Evolutionary conservation across 2,113 vertebrate species (phyloP).

Genomic region (Rallus limicola): DNA sequence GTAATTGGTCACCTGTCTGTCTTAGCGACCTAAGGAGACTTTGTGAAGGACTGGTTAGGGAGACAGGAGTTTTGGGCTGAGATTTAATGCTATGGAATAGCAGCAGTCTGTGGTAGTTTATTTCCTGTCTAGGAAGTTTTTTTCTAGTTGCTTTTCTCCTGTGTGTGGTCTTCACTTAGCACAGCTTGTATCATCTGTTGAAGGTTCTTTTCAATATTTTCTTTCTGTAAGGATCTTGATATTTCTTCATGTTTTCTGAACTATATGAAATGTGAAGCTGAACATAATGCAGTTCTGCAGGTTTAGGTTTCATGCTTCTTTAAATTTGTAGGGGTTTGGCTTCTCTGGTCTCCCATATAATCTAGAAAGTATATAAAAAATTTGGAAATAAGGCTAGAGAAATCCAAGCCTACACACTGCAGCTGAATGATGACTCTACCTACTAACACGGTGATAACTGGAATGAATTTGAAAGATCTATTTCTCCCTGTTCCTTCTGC

Average conservation of each 20-base stretch:
- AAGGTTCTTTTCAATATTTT: neutral
- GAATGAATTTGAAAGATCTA: slow-evolving; percentile 40
- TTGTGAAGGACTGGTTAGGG: neutral
- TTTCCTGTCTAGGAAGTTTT: neutral
- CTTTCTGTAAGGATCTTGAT: neutral
- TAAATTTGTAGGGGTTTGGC: neutral
- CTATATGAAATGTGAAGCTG: neutral
- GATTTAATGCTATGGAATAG: neutral
- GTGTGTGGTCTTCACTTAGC: neutral
- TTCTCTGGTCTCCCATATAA: neutral
- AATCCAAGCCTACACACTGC: neutral
- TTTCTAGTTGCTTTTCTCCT: neutral
- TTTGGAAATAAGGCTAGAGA: slow-evolving; percentile 13
- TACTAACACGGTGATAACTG: neutral
- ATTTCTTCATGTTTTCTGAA: neutral
- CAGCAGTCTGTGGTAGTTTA: neutral
- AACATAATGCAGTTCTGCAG: neutral
- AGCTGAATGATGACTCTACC: neutral
- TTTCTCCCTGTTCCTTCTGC: slow-evolving; percentile 48
- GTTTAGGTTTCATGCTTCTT: neutral
- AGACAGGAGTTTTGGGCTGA: neutral
- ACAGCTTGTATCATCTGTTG: neutral
- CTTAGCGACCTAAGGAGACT: neutral
- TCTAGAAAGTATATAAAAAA: neutral
- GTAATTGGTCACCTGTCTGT: neutral